These are phyloP conservation scores for Nyctibius grandis DNA, from an alignment of 2,797 vertebrate species.

Conservation along the genomic window DNA sequence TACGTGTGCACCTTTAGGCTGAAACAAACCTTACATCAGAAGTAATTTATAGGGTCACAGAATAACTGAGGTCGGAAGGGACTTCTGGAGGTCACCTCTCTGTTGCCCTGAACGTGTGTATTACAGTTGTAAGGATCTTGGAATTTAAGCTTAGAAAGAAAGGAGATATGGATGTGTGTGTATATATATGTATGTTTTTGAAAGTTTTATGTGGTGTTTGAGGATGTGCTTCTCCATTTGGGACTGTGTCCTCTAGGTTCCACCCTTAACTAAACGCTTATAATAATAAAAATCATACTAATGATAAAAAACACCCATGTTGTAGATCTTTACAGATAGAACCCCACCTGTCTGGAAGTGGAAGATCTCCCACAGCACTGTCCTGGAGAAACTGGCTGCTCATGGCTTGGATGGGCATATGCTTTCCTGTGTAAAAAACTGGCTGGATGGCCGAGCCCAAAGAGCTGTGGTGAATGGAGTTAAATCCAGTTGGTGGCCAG, in stretches of 20 bases:
- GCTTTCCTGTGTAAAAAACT: too few species aligned
- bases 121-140: neutral
- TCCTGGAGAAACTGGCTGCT: too few species aligned
- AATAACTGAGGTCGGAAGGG: neutral
- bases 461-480: too few species aligned
- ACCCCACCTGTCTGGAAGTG: neutral
- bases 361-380: too few species aligned
- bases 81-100: neutral
- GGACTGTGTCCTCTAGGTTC: neutral
- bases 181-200: neutral
- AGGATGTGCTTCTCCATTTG: neutral
- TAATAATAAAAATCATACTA: neutral
- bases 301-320: neutral
- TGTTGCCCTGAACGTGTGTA: fast-evolving
- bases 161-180: fast-evolving
- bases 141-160: neutral
- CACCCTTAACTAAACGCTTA: neutral
- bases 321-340: neutral
- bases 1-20: neutral
- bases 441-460: too few species aligned
- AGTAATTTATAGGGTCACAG: neutral
- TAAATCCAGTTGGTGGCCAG: too few species aligned
- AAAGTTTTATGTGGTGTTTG: neutral
- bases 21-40: neutral
- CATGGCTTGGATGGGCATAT: too few species aligned